Percentiles rank a stretch among this genome's conserved stretches.
phyloP scores from a whole-genome alignment of 2,113 vertebrate species.

The Ciconia boyciana region DNA sequence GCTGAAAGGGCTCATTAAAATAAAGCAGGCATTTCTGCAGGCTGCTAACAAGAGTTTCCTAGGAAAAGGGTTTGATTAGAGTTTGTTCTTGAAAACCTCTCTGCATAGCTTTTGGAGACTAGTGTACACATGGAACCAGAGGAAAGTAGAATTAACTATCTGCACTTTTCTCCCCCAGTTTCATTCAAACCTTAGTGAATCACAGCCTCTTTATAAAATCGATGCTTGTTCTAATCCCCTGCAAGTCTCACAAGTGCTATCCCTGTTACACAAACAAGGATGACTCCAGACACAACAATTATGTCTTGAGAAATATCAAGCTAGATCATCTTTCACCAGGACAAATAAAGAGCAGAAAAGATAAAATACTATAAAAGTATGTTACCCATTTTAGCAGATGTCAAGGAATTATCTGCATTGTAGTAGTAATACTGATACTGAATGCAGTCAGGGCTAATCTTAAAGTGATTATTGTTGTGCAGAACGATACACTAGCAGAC shows the following conservation, averaged over 20 bases:
- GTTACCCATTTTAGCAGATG: background rate
- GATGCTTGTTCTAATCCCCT: background rate
- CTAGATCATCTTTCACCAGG: background rate
- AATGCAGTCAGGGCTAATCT: background rate
- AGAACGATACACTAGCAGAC: background rate
- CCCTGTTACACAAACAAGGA: conserved; percentile 2
- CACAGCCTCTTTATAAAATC: background rate
- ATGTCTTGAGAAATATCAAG: conserved; percentile 16
- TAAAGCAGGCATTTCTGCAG: background rate
- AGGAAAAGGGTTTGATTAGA: background rate
- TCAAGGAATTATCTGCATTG: background rate
- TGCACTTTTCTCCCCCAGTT: background rate
- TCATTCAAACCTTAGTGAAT: background rate
- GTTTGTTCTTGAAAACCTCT: background rate
- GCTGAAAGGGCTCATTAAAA: background rate
- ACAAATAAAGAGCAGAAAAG: background rate
- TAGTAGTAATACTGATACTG: background rate
- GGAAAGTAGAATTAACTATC: background rate
- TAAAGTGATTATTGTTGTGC: background rate
- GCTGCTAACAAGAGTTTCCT: background rate
- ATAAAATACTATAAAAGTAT: background rate
- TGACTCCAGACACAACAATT: conserved; percentile 25
- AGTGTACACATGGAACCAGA: background rate
- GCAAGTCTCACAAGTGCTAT: background rate
- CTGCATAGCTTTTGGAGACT: background rate